A percentile compares a stretch with the other conserved stretches of the same genome.
Conservation (phyloP, 2,113 vertebrate genomes). For the Acanthochromis polyacanthus region DNA sequence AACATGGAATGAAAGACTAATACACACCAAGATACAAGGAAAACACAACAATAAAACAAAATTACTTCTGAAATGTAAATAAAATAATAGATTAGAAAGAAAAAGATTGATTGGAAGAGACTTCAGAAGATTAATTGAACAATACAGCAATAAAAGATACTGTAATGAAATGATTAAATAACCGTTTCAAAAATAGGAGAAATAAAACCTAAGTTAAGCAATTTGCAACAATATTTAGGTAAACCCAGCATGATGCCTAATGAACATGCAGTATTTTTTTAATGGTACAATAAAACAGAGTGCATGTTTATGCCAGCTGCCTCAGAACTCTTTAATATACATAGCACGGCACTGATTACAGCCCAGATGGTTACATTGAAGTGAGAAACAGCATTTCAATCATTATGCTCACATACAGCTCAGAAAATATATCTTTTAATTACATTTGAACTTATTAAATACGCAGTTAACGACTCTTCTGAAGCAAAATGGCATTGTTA, state of each 20-base stretch:
- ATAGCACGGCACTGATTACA: background rate
- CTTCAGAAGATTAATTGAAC: background rate
- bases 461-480: background rate
- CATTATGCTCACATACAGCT: background rate
- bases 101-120: background rate
- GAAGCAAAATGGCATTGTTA: background rate
- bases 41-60: background rate
- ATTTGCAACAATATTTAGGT: no score
- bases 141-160: no score
- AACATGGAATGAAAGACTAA: no score
- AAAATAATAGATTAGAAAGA: background rate
- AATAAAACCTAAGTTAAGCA: no score
- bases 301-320: background rate
- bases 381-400: background rate
- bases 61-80: background rate
- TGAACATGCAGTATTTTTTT: background rate
- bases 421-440: background rate
- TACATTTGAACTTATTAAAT: conserved; percentile 3
- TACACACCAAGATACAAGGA: background rate
- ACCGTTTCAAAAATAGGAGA: no score
- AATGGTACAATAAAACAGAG: background rate
- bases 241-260: background rate
- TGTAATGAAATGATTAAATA: no score
- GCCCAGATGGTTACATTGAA: conserved; percentile 1
- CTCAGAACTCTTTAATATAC: background rate